Conservation (phyloP, 2,888 invertebrate genomes). For the Campoplex nolae region DNA sequence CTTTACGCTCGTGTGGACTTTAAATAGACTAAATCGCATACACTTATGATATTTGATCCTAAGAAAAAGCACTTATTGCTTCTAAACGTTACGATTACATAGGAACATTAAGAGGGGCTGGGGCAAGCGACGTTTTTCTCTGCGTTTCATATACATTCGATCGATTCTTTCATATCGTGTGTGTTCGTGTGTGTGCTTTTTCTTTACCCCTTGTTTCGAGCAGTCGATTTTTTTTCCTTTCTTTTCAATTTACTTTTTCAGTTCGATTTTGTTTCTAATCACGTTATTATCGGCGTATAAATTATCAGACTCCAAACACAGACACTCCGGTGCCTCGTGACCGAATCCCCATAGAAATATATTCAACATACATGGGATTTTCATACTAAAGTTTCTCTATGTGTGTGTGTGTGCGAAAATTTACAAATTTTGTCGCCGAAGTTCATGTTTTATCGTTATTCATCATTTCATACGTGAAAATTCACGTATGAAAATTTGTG, state of each 20-base stretch:
- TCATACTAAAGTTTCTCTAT: neutral
- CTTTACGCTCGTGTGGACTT: conserved; percentile 7
- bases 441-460: neutral
- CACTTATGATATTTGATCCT: conserved; percentile 4
- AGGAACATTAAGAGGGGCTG: conserved; percentile 73
- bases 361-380: neutral
- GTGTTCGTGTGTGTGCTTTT: neutral
- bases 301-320: conserved; percentile 34
- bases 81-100: conserved; percentile 66
- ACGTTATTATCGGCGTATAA: conserved; percentile 33
- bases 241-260: neutral
- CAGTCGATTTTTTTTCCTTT: conserved; percentile 20
- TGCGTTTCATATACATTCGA: conserved; percentile 2
- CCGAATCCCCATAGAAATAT: conserved; percentile 18
- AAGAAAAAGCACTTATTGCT: conserved; percentile 13
- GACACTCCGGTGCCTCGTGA: conserved; percentile 26
- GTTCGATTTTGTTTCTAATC: conserved; percentile 34
- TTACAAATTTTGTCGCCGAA: neutral
- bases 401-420: neutral
- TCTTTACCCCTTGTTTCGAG: neutral
- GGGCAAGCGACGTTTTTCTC: neutral
- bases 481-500: neutral
- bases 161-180: neutral
- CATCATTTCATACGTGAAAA: neutral
- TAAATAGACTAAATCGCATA: conserved; percentile 19